Base-by-base conservation (phyloP, 1,140 invertebrate genomes). In the Hesperophylax magnus region DNA sequence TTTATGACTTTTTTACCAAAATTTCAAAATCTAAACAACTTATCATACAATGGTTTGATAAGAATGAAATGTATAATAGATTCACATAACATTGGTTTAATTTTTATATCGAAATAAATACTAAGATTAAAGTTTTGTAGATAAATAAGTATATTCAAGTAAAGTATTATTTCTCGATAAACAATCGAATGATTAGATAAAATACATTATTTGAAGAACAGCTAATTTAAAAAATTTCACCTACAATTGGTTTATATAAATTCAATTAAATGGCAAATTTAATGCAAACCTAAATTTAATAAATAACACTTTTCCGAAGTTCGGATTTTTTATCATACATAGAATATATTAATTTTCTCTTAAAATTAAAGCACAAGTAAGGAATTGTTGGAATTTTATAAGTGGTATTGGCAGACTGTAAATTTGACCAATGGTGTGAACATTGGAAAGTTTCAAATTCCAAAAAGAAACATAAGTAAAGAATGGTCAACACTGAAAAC, bases 241-340 rank as follows among this genome's bases (percentile, higher is more conserved):
- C 9, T 72, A 15, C 31, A 67, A 27, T 58, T 17, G n/a, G 3
- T 58, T 15, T 17, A 47, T 39, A 34, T 72, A 72, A 53, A 54
- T 22, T 72, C 69, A 72, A 24, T 72, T 53, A 47, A 72, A 72
- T 72, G 69, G 69, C 69, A 72, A 72, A 72, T 72, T 72, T 72
- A 18, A 72, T 72, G 52, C 39, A 47, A 67, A 53, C 52, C 52
- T 72, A 24, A 72, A 72, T 56, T 27, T 24, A 67, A 27, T 34
- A 17, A 31, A 67, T 67, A 31, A 72, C 22, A 54, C 31, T 72
- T 65, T 22, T 54, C 69, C 69, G 69, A 72, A 54, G 24, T 1
- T 72, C 69, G 69, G 69, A 54, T 53, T 9, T 52, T 71, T n/a
- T 52, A 71, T 47, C 31, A 17, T 67, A 67, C 20, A 20, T 24